Percentiles rank a stretch among this genome's conserved stretches.
Evolutionary conservation across 1,140 invertebrate genomes (phyloP).

Genomic region (Homalodisca vitripennis): DNA sequence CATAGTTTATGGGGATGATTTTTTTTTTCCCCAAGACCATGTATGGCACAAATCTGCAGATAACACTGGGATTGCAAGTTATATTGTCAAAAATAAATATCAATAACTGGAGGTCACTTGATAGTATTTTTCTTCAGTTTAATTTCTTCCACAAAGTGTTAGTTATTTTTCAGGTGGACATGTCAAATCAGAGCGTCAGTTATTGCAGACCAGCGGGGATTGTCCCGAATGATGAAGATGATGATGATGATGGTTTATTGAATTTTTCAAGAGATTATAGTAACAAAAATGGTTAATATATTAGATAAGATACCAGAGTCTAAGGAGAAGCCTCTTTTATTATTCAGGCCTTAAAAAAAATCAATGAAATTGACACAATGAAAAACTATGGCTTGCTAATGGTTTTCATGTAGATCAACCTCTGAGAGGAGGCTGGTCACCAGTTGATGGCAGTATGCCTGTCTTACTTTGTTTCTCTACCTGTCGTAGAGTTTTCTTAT

Average conservation of each 20-base stretch:
- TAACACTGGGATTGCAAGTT: too few species aligned
- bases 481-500: slow-evolving; percentile 48
- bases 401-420: slow-evolving; percentile 47
- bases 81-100: too few species aligned
- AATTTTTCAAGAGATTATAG: not conserved
- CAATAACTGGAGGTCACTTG: too few species aligned
- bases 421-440: slow-evolving; percentile 49
- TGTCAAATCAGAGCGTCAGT: too few species aligned
- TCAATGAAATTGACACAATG: slow-evolving; percentile 25
- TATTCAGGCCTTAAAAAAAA: slow-evolving; percentile 15
- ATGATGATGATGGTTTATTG: slow-evolving; percentile 22
- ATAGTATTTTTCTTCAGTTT: too few species aligned
- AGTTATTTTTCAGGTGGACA: too few species aligned
- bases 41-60: too few species aligned
- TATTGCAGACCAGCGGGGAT: slow-evolving; percentile 20
- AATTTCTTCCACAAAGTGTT: too few species aligned
- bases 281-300: slow-evolving; percentile 32
- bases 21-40: too few species aligned
- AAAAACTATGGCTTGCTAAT: slow-evolving; percentile 32
- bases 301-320: not conserved
- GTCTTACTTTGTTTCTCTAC: slow-evolving; percentile 47
- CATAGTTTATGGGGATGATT: too few species aligned
- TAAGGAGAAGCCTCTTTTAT: not conserved
- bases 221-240: slow-evolving; percentile 28
- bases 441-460: slow-evolving; percentile 53